phyloP scores from a whole-genome alignment of 1,140 invertebrate genomes.

The Macrosteles quadrilineatus region DNA sequence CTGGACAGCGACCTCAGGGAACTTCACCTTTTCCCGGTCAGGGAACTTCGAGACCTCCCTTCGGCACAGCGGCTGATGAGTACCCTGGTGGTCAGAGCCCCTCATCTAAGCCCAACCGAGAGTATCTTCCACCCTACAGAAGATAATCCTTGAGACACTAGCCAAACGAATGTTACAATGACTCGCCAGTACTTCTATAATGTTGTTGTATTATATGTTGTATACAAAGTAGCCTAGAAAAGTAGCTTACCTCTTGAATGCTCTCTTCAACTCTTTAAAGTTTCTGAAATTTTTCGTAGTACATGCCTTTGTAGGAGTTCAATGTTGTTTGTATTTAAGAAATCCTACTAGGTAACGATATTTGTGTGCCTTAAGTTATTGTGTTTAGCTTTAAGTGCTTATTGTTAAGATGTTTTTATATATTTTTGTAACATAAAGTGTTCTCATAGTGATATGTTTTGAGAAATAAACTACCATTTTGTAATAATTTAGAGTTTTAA shows the following conservation, averaged over 20 bases:
- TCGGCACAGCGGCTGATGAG: conserved; percentile 25
- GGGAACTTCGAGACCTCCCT: conserved; percentile 26
- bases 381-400: conserved; percentile 22
- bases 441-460: conserved; percentile 9
- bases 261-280: no score
- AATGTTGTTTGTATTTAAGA: no score
- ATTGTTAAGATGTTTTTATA: conserved; percentile 22
- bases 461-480: conserved; percentile 11
- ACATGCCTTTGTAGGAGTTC: no score
- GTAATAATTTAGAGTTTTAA: no score
- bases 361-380: conserved; percentile 22
- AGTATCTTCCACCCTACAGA: conserved; percentile 42
- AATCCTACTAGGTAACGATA: background rate
- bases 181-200: background rate
- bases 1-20: conserved; percentile 33
- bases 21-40: conserved; percentile 34
- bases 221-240: conserved; percentile 7
- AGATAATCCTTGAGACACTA: conserved; percentile 19
- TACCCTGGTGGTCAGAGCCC: conserved; percentile 15
- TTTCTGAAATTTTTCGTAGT: no score
- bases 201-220: conserved; percentile 13
- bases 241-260: background rate
- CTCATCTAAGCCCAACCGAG: conserved; percentile 37
- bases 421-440: conserved; percentile 11
- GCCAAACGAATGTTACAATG: background rate